These are phyloP conservation scores for Lemur catta DNA, from an alignment of 2,797 vertebrate species.

Conservation along the genomic window DNA sequence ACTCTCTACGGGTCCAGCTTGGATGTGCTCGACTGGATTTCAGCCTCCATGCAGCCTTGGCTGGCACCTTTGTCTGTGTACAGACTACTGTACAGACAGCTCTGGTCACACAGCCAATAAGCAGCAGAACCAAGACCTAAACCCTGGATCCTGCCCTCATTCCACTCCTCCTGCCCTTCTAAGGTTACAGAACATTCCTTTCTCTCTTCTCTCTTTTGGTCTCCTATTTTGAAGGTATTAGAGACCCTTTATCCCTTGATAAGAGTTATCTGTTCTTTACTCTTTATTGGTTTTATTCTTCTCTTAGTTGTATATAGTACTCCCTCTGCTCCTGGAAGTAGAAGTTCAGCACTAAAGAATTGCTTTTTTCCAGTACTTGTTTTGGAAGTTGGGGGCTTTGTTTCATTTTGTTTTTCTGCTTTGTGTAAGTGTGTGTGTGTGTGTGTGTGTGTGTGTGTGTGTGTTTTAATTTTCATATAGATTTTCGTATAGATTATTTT, in stretches of 20 bases:
- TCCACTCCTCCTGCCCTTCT: neutral
- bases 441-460: neutral
- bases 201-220: neutral
- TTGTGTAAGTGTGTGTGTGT: neutral
- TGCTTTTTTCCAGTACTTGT: constrained; percentile 10
- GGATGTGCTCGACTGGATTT: neutral
- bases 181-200: neutral
- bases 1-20: neutral
- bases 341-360: neutral
- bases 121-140: neutral
- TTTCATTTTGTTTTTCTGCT: constrained; percentile 16
- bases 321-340: neutral
- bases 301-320: neutral
- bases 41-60: neutral
- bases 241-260: neutral
- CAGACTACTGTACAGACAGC: neutral
- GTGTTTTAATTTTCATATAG: neutral
- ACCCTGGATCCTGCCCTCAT: neutral
- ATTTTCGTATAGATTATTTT: neutral
- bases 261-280: neutral
- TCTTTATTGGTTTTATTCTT: neutral
- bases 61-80: neutral
- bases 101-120: neutral
- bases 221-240: neutral
- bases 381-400: neutral